Conservation (phyloP, 1,140 invertebrate genomes). For the Rhopalosiphum padi region DNA sequence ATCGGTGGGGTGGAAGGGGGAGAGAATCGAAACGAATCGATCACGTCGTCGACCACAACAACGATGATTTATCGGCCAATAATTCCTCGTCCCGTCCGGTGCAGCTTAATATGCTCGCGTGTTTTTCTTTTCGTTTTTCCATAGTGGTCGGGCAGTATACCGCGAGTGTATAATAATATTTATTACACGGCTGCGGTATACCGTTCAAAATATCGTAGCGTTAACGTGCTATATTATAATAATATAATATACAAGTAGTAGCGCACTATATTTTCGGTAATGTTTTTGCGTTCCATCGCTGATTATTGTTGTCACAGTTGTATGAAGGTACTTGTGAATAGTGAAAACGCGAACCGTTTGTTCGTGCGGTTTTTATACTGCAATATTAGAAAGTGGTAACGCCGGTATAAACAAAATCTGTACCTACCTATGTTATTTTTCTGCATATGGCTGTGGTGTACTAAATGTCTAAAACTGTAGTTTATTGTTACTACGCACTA, state of each 20-base stretch:
- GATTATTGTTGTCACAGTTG: background rate
- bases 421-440: background rate
- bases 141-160: background rate
- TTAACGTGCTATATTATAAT: background rate
- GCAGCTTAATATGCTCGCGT: background rate
- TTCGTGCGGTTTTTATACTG: background rate
- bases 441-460: background rate
- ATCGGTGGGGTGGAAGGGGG: background rate
- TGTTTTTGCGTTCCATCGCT: background rate
- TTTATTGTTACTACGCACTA: background rate
- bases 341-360: background rate
- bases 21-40: conserved; percentile 6
- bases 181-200: background rate
- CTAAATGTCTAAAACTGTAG: background rate
- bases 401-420: background rate
- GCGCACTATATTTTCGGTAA: background rate
- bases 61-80: background rate
- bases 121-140: conserved; percentile 16
- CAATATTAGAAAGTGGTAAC: background rate
- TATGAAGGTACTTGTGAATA: background rate
- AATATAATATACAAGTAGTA: background rate
- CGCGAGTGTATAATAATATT: background rate
- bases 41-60: background rate
- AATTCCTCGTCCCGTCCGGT: background rate
- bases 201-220: background rate